phyloP scores from a whole-genome alignment of 2,113 vertebrate species.

The Lepisosteus oculatus region DNA sequence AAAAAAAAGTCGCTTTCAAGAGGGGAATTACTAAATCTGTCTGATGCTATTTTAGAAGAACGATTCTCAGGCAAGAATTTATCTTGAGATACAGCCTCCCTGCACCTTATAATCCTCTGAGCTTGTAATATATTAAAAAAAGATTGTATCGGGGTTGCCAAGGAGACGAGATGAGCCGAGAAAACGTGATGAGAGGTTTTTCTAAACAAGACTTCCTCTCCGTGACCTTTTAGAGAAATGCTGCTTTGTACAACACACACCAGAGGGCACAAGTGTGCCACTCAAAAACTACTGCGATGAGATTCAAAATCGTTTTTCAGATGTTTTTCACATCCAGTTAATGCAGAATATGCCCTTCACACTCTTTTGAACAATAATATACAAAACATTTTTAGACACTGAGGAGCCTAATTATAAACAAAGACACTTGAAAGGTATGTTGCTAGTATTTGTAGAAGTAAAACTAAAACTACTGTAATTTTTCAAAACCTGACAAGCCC shows the following conservation, averaged over 20 bases:
- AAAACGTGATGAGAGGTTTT: constrained; percentile 37
- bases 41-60: neutral
- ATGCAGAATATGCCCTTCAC: too few relatives aligned
- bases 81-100: neutral
- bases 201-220: constrained; percentile 18
- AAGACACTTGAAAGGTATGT: too few relatives aligned
- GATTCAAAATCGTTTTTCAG: too few relatives aligned
- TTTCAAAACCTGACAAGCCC: too few relatives aligned
- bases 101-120: neutral
- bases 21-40: neutral
- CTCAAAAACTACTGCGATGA: neutral
- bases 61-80: neutral
- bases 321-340: too few relatives aligned
- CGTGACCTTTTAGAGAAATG: constrained; percentile 6
- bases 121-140: neutral
- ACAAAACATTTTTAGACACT: too few relatives aligned
- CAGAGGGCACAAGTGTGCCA: constrained; percentile 52
- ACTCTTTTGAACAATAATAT: too few relatives aligned
- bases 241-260: constrained; percentile 39
- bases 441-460: too few relatives aligned
- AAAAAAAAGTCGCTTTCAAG: neutral
- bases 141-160: constrained; percentile 55
- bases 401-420: too few relatives aligned
- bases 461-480: too few relatives aligned
- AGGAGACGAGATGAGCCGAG: constrained; percentile 49